Conservation (phyloP, 1,140 invertebrate species). For the Temnothorax longispinosus region DNA sequence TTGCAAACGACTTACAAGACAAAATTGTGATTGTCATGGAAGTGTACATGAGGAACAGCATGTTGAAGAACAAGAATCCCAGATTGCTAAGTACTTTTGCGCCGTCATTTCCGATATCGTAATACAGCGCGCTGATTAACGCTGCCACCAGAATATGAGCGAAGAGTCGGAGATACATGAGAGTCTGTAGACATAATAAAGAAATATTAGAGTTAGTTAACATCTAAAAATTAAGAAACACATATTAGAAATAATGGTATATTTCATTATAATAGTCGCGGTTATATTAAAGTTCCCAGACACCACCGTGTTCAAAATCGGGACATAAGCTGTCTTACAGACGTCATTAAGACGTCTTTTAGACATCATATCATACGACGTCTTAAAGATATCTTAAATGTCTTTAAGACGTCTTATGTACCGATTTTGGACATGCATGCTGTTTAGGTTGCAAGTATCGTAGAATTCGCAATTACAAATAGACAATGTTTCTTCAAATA, state of each 20-base stretch:
- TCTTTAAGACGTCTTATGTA: too few relatives aligned
- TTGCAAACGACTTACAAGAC: constrained; percentile 90
- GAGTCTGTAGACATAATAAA: constrained; percentile 89
- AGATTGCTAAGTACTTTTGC: constrained; percentile 98
- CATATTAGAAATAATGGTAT: neutral
- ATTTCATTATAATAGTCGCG: neutral
- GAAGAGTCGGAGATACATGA: constrained; percentile 97
- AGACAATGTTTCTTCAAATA: constrained; percentile 24
- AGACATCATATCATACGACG: too few relatives aligned
- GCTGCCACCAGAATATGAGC: constrained; percentile 96
- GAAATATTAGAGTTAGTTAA: constrained; percentile 11
- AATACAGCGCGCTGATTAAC: constrained; percentile 96
- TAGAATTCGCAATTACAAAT: neutral
- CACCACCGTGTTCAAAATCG: too few relatives aligned
- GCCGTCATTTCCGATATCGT: constrained; percentile 97
- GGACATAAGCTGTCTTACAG: too few relatives aligned
- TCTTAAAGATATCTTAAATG: too few relatives aligned
- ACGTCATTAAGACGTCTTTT: too few relatives aligned
- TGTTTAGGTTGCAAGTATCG: neutral
- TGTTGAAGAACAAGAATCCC: constrained; percentile 98
- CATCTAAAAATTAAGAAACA: neutral
- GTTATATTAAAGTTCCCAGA: too few relatives aligned
- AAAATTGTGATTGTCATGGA: constrained; percentile 99
- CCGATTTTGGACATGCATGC: too few relatives aligned
- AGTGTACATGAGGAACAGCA: constrained; percentile 99